Evolutionary conservation across 2,888 invertebrate genomes (phyloP).

Genomic region (Fragum fragum): DNA sequence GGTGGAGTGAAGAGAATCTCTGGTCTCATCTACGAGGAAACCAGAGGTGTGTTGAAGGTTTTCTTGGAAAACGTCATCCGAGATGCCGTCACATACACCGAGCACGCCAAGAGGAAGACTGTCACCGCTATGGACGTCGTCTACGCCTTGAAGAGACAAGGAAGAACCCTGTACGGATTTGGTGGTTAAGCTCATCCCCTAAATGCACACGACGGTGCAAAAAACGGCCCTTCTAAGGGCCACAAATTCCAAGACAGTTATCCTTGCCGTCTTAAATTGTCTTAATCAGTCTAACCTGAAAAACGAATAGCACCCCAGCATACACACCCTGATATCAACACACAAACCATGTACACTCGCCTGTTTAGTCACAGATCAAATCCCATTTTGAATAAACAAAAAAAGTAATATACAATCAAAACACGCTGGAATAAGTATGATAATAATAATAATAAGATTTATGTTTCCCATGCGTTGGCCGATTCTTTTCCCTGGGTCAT

Average conservation of each 20-base stretch:
- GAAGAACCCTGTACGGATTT: conserved; percentile 63
- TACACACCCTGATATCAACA: too few species aligned
- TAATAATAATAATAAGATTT: too few species aligned
- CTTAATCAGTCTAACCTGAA: too few species aligned
- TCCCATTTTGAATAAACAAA: too few species aligned
- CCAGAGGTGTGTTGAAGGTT: conserved; percentile 92
- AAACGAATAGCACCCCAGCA: too few species aligned
- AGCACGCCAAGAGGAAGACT: conserved; percentile 95
- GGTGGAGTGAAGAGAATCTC: conserved; percentile 91
- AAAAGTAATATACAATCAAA: too few species aligned
- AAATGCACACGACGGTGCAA: neutral
- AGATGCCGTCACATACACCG: conserved; percentile 95
- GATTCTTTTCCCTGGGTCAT: too few species aligned
- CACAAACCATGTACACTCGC: too few species aligned
- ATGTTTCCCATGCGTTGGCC: too few species aligned
- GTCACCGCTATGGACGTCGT: conserved; percentile 96
- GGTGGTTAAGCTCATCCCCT: conserved; percentile 49
- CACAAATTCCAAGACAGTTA: conserved; percentile 25
- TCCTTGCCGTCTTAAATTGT: too few species aligned
- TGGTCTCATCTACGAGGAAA: conserved; percentile 93
- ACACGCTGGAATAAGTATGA: too few species aligned
- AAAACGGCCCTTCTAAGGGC: conserved; percentile 58
- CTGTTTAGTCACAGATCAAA: too few species aligned
- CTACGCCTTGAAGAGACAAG: conserved; percentile 87
- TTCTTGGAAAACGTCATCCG: conserved; percentile 93